Percentiles rank a stretch among this genome's conserved stretches.
Conservation (phyloP, 2,888 invertebrate species). For the Drosophila silvestris region DNA sequence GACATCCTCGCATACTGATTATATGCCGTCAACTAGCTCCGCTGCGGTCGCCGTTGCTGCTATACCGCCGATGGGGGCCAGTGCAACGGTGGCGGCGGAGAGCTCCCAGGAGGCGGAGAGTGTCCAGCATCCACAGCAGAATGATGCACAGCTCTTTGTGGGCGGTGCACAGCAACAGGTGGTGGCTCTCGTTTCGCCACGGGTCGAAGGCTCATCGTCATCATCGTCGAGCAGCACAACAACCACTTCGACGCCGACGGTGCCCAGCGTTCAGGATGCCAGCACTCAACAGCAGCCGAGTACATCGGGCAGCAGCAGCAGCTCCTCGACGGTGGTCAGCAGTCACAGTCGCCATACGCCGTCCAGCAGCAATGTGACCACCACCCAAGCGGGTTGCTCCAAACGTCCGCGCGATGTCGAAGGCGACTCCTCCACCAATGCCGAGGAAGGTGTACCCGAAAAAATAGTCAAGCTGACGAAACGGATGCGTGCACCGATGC, state of each 20-base stretch:
- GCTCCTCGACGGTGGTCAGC: conserved; percentile 85
- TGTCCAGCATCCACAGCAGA: conserved; percentile 83
- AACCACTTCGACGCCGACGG: conserved; percentile 69
- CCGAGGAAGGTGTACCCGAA: conserved; percentile 84
- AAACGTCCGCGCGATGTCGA: conserved; percentile 88
- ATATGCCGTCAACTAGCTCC: conserved; percentile 94
- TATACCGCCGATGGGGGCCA: conserved; percentile 87
- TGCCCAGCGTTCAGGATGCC: conserved; percentile 79
- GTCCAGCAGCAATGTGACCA: conserved; percentile 89
- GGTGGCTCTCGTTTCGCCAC: conserved; percentile 90
- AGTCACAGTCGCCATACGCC: conserved; percentile 86
- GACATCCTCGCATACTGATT: conserved; percentile 92
- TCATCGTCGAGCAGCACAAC: conserved; percentile 51
- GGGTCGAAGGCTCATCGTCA: conserved; percentile 87
- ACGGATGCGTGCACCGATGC: conserved; percentile 82
- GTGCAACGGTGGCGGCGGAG: conserved; percentile 83
- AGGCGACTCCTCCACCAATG: conserved; percentile 86
- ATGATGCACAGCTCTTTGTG: conserved; percentile 82
- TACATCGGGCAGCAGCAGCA: conserved; percentile 83
- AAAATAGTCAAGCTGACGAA: conserved; percentile 82
- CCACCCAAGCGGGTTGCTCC: conserved; percentile 87
- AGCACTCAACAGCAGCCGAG: conserved; percentile 84
- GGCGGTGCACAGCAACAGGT: conserved; percentile 87
- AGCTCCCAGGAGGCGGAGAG: conserved; percentile 86
- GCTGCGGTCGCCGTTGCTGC: conserved; percentile 88